Conservation (phyloP, 2,113 vertebrate genomes). For the Madoqua kirkii region DNA sequence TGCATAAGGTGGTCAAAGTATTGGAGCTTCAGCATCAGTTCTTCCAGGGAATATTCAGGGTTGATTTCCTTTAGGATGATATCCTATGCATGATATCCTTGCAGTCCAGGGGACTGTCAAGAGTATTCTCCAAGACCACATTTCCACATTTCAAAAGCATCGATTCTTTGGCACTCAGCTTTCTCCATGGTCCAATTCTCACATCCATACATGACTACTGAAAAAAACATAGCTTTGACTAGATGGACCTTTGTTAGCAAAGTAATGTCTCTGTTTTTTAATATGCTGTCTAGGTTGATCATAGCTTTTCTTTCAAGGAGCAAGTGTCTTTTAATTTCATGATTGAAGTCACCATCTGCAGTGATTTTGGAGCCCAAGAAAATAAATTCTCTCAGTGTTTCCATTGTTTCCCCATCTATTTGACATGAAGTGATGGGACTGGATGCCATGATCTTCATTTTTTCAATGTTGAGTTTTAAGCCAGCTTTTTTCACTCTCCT, state of each 20-base stretch:
- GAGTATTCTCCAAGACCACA: neutral
- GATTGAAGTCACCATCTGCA: neutral
- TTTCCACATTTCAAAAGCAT: neutral
- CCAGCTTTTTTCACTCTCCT: neutral
- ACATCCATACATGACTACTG: neutral
- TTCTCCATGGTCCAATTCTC: neutral
- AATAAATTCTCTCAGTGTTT: neutral
- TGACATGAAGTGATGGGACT: neutral
- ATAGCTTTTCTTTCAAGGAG: neutral
- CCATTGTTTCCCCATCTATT: neutral
- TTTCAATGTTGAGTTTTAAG: neutral
- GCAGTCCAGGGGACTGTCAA: neutral
- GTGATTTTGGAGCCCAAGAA: neutral
- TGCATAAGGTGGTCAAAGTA: neutral
- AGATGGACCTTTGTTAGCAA: neutral
- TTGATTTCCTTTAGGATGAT: neutral
- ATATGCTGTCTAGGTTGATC: neutral
- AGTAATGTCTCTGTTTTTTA: neutral
- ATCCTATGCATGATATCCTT: neutral
- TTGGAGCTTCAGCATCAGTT: neutral
- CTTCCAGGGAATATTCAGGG: neutral
- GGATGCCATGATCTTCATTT: neutral
- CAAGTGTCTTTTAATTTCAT: neutral
- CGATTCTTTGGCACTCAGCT: rapidly evolving
- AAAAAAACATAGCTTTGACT: neutral